A percentile compares a stretch with the other conserved stretches of the same genome.
Conservation (phyloP, 2,797 vertebrate genomes). For the Cossypha polioptera region DNA sequence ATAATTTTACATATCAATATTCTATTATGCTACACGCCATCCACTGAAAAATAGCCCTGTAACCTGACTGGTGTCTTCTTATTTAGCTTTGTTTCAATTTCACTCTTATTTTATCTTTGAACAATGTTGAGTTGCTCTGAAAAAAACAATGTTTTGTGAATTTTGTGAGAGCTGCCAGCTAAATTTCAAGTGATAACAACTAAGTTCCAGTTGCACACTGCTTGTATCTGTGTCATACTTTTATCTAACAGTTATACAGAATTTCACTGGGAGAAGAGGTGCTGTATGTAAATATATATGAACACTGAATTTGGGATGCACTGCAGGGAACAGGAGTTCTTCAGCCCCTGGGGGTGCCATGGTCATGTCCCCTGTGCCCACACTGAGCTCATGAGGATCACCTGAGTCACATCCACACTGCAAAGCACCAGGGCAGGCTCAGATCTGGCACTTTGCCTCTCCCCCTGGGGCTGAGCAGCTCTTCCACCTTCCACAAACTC, state of each 20-base stretch:
- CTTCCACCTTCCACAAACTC: neutral
- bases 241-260: neutral
- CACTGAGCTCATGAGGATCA: neutral
- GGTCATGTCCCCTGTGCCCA: neutral
- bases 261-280: neutral
- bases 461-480: neutral
- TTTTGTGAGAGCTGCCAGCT: neutral
- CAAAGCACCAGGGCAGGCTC: neutral
- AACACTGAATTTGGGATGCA: neutral
- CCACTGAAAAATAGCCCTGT: neutral
- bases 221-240: neutral
- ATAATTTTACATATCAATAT: neutral
- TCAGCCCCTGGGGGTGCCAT: rapidly evolving
- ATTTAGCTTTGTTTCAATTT: neutral
- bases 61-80: neutral
- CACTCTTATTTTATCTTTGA: neutral
- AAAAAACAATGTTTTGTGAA: neutral
- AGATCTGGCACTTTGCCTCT: neutral
- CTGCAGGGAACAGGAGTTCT: neutral
- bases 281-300: neutral
- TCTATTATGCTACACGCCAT: neutral
- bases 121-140: neutral
- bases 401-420: neutral
- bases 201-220: neutral
- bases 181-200: neutral